Conservation (phyloP, 2,113 vertebrate genomes). For the Lampris incognitus region DNA sequence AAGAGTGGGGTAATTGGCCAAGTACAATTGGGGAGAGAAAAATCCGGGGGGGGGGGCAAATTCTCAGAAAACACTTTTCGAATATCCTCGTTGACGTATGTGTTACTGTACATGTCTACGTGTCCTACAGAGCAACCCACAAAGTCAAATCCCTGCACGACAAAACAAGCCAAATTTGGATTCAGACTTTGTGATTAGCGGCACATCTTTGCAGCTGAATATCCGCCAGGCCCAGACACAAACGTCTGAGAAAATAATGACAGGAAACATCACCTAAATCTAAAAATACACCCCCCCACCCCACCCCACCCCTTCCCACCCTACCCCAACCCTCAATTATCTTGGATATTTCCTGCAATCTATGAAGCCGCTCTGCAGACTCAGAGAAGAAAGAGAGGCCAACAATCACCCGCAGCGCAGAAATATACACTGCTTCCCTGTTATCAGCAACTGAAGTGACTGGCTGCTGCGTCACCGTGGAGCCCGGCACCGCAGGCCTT, state of each 20-base stretch:
- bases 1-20: too few relatives aligned
- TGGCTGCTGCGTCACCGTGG: conserved; percentile 18
- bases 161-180: too few relatives aligned
- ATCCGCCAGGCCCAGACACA: conserved; percentile 1
- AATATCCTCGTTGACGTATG: too few relatives aligned
- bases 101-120: too few relatives aligned
- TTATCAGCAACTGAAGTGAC: conserved; percentile 52
- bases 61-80: too few relatives aligned
- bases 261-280: conserved; percentile 23
- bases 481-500: conserved; percentile 27
- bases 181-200: too few relatives aligned
- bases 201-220: neutral
- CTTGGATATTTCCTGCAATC: neutral
- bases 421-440: conserved; percentile 22
- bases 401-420: conserved; percentile 7
- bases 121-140: too few relatives aligned
- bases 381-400: neutral
- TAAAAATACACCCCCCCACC: neutral
- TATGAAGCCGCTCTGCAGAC: neutral
- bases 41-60: too few relatives aligned
- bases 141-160: too few relatives aligned
- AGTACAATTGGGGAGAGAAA: too few relatives aligned
- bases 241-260: conserved; percentile 19
- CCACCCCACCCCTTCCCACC: too few relatives aligned
- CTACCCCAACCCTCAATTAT: neutral